Conservation (phyloP, 2,888 invertebrate species). For the Leptinotarsa juncta region DNA sequence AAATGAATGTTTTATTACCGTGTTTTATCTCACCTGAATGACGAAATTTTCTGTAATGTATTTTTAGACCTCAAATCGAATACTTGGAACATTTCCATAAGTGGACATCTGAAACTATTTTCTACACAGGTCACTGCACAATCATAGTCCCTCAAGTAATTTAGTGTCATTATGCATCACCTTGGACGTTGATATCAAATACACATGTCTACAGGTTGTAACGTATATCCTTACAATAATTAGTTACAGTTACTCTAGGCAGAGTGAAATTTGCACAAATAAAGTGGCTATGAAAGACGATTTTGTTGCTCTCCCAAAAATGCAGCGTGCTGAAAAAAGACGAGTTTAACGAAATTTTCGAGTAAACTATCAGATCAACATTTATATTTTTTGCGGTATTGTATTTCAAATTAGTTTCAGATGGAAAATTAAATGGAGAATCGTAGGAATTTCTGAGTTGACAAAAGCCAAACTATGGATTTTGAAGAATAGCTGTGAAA, state of each 20-base stretch:
- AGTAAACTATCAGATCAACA: too few species aligned
- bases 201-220: constrained; percentile 31
- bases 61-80: constrained; percentile 1
- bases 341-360: too few species aligned
- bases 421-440: too few species aligned
- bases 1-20: background rate
- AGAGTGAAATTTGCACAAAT: background rate
- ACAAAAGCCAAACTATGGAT: too few species aligned
- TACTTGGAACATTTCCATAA: background rate
- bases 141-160: constrained; percentile 25
- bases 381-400: too few species aligned
- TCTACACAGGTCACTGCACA: constrained; percentile 36
- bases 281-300: background rate
- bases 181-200: constrained; percentile 43
- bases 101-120: constrained; percentile 11
- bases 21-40: background rate
- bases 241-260: constrained; percentile 26
- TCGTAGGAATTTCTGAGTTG: too few species aligned
- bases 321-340: too few species aligned
- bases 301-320: too few species aligned
- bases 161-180: constrained; percentile 36
- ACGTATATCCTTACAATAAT: constrained; percentile 20
- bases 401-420: too few species aligned
- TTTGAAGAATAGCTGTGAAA: too few species aligned
- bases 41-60: background rate